Conservation (phyloP, 1,140 invertebrate species). For the Phymorhynchus buccinoides region DNA sequence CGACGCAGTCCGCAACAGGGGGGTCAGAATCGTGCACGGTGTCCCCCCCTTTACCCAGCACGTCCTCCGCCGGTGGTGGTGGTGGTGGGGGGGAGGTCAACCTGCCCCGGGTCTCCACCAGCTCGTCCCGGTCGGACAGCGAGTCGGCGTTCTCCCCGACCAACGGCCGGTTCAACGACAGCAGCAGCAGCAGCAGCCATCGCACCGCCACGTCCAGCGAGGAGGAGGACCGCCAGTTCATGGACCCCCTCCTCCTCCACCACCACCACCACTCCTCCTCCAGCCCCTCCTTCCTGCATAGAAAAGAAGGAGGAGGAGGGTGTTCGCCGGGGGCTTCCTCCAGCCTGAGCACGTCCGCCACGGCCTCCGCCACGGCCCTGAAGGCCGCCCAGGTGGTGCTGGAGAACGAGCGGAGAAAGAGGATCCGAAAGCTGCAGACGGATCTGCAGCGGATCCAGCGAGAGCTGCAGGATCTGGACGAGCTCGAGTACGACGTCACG, state of each 20-base stretch:
- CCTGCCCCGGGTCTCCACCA: not conserved
- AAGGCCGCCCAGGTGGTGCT: constrained; percentile 37
- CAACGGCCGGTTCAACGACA: not conserved
- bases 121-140: not conserved
- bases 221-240: no score
- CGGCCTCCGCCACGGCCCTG: constrained; percentile 31
- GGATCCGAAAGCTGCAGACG: constrained; percentile 53
- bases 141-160: not conserved
- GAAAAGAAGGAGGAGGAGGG: not conserved
- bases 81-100: no score
- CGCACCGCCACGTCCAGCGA: no score
- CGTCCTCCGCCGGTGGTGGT: no score
- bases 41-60: no score
- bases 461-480: constrained; percentile 53
- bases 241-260: no score
- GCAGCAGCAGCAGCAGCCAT: not conserved
- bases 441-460: constrained; percentile 55
- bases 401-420: constrained; percentile 45
- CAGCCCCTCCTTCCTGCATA: not conserved
- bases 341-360: not conserved
- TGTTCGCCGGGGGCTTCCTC: not conserved
- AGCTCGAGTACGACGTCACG: constrained; percentile 54
- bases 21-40: not conserved
- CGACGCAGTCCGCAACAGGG: not conserved
- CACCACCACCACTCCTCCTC: not conserved